Percentiles rank a stretch among this genome's conserved stretches.
Evolutionary conservation across 1,140 invertebrate genomes (phyloP).

Genomic region (Cataglyphis hispanica): DNA sequence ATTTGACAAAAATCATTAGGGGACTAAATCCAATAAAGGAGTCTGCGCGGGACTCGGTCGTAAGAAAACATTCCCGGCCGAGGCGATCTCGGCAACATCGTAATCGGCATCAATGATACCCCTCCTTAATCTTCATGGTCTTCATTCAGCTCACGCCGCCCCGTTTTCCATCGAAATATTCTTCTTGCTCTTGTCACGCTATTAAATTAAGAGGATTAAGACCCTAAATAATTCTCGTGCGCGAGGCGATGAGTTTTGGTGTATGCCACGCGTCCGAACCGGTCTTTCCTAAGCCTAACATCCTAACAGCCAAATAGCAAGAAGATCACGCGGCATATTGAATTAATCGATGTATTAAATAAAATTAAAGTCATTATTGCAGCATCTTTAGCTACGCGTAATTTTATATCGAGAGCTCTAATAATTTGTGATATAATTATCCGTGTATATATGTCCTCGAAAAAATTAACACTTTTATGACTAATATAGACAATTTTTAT

Average conservation of each 20-base stretch:
- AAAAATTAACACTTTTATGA: neutral
- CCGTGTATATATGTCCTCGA: neutral
- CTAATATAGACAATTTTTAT: neutral
- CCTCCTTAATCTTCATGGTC: constrained; percentile 13
- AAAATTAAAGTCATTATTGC: constrained; percentile 7
- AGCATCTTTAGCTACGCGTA: neutral
- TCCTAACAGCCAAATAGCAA: too few relatives aligned
- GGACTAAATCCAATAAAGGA: constrained; percentile 82
- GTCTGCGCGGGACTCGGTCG: constrained; percentile 30
- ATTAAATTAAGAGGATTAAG: constrained; percentile 77
- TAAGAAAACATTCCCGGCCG: constrained; percentile 80
- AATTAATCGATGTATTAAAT: neutral
- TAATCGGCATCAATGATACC: constrained; percentile 79
- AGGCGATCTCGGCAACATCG: constrained; percentile 77
- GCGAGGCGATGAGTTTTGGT: constrained; percentile 60
- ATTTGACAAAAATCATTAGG: constrained; percentile 82
- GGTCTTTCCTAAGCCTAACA: constrained; percentile 74
- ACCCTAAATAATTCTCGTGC: constrained; percentile 76
- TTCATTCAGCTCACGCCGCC: constrained; percentile 8
- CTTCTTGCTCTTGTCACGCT: constrained; percentile 60
- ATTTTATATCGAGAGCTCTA: neutral
- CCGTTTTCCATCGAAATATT: constrained; percentile 33
- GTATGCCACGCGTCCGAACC: constrained; percentile 72
- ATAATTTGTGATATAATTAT: neutral
- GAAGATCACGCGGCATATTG: neutral